Base-by-base conservation (phyloP, 2,888 invertebrate genomes). In the Tetanocera ferruginea region DNA sequence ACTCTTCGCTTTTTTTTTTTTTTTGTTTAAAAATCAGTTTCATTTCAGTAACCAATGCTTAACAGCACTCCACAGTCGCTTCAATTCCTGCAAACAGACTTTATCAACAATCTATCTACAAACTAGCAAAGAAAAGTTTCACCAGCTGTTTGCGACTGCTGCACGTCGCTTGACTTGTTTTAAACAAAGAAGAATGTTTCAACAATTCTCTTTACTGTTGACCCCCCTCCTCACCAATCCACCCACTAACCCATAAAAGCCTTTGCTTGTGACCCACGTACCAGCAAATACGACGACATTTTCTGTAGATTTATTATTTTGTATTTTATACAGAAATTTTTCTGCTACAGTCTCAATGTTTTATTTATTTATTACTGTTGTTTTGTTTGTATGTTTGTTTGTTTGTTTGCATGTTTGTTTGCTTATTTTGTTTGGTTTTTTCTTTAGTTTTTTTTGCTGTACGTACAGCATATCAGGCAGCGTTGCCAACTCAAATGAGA, bases 81-180 rank as follows among this genome's bases (percentile, higher is more conserved):
- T 43, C 43, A 43, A 43, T 43, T 14, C 14, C 43, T 43, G 43
- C 43, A 43, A 43, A 11, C 43, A 43, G 43, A 43, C 43, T 43
- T 43, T 55, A 55, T 55, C 55, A 55, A 55, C 19, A 55, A 55
- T 55, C 23, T 55, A 55, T 55, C 23, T 11, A 55, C 19, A 55
- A 55, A 55, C 19, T 23, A 19, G 23, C 19, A 23, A 55, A 55
- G 28, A 60, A 60, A 60, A 60, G 25, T 37, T 31, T 67, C 43
- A 67, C 67, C 67, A 67, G 67, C 67, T 67, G 67, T 43, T 67
- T 67, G 14, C 67, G 67, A 67, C 67, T 67, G n/a, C 43, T 37
- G 67, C 67, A 67, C 67, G 37, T 67, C 67, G 67, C 34, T 23
- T 31, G 67, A 19, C 23, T 67, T 67, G 37, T 67, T 67, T 67